Base-by-base conservation (phyloP, 1,140 invertebrate genomes). In the Solenopsis fugax region DNA sequence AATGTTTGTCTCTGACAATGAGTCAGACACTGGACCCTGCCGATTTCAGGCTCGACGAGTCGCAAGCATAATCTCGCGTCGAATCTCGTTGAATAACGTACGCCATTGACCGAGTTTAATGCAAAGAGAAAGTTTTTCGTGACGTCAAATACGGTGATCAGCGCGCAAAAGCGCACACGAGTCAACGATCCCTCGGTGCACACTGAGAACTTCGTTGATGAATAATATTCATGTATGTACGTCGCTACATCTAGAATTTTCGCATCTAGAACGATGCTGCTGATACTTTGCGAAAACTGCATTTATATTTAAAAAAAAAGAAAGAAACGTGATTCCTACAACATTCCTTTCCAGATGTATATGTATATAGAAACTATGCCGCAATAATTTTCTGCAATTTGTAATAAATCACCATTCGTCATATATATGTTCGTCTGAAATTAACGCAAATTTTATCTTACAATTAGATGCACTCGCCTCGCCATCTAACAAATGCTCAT, bases 51-150 rank as follows among this genome's bases (percentile, higher is more conserved):
- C 69, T 64, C 50, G 48, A 67, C 73, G 37, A 41, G 37, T 58
- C 41, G 60, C 71, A 45, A 82, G 54, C 67, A 73, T 77, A 90
- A 88, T 87, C 76, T 76, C 37, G 71, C 45, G 62, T 81, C 56
- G 87, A 67, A 82, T 85, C 82, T 90, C 76, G 80, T 88, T 84
- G 76, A 84, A 76, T 75, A 89, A 90, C 60, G 76, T 81, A 87
- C 89, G 89, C 89, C 90, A 91, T 92, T 92, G 90, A 90, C 90
- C 91, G 89, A 89, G 84, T 91, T 92, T 88, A 81, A 88, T 62
- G 56, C 29, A 85, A 90, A 86, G 91, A 89, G 88, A 92, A 92
- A 92, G 89, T 87, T 89, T 86, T 89, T 87, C 87, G 77, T 85
- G 73, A 85, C 73, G 73, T 85, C 75, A 85, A 85, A 10, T 69